A percentile compares a stretch with the other conserved stretches of the same genome.
Evolutionary conservation across 2,797 vertebrate species (phyloP).

Genomic region (Tadarida brasiliensis): DNA sequence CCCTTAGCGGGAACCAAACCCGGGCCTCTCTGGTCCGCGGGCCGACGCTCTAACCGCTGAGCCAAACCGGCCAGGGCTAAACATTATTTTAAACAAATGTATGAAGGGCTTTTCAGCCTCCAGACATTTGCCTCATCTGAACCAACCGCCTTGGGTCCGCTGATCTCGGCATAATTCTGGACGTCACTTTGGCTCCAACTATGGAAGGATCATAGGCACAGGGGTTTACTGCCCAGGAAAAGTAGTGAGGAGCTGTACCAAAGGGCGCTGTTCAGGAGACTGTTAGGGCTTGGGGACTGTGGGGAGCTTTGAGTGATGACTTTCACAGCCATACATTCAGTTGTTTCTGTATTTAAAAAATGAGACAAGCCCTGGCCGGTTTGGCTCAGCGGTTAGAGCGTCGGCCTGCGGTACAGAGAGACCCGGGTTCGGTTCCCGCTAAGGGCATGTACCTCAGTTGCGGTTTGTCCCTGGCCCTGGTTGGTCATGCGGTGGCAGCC

Average conservation of each 20-base stretch:
- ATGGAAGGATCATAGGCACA: background rate
- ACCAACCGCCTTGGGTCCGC: background rate
- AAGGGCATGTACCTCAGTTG: no score
- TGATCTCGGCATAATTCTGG: background rate
- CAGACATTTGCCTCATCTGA: background rate
- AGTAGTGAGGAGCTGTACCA: background rate
- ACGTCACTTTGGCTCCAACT: background rate
- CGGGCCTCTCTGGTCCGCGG: no score
- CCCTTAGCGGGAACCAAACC: no score
- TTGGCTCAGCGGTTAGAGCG: no score
- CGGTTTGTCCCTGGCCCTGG: no score
- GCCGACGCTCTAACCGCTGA: no score
- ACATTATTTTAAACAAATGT: constrained; percentile 49
- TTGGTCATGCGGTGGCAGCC: no score
- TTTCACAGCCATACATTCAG: background rate
- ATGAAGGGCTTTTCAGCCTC: background rate
- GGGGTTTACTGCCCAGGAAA: background rate
- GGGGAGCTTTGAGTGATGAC: background rate
- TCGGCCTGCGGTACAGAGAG: no score
- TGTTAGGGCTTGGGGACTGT: background rate
- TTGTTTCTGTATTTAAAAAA: constrained; percentile 5
- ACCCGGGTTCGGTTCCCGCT: no score
- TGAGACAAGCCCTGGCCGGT: no score
- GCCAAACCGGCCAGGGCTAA: no score
- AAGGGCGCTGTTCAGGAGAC: background rate